Evolutionary conservation across 92 coral and sea anemone species (phyloP).

Genomic region (Porites rus): DNA sequence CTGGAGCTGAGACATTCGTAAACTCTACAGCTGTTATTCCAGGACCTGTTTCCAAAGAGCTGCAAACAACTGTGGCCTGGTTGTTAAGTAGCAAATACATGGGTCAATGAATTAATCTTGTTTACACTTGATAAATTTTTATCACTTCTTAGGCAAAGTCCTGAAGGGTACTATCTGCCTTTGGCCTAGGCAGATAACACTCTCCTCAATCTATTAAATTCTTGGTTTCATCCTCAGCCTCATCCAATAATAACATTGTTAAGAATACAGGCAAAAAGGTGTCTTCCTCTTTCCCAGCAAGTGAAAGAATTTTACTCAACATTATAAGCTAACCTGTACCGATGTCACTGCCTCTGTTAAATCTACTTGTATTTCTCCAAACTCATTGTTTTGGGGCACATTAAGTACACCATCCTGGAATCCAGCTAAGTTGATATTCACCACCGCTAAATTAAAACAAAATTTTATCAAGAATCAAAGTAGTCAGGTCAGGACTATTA

Average conservation of each 20-base stretch:
- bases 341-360: conserved; percentile 56
- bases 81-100: neutral
- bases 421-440: conserved; percentile 16
- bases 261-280: neutral
- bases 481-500: no score
- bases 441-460: conserved; percentile 14
- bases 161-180: no score
- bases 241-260: neutral
- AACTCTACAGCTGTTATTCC: conserved; percentile 73
- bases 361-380: conserved; percentile 35
- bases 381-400: conserved; percentile 59
- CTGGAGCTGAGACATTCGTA: conserved; percentile 62
- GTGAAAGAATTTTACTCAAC: neutral
- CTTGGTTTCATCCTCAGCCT: no score
- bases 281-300: neutral
- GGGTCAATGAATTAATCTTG: no score
- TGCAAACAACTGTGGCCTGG: conserved; percentile 84
- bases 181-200: no score
- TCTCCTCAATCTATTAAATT: no score
- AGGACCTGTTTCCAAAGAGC: conserved; percentile 45
- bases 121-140: no score
- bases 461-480: no score
- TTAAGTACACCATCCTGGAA: conserved; percentile 27
- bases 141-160: no score
- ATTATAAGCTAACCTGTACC: conserved; percentile 43